Base-by-base conservation (phyloP, 2,888 invertebrate species). In the Isoperla grammatica region DNA sequence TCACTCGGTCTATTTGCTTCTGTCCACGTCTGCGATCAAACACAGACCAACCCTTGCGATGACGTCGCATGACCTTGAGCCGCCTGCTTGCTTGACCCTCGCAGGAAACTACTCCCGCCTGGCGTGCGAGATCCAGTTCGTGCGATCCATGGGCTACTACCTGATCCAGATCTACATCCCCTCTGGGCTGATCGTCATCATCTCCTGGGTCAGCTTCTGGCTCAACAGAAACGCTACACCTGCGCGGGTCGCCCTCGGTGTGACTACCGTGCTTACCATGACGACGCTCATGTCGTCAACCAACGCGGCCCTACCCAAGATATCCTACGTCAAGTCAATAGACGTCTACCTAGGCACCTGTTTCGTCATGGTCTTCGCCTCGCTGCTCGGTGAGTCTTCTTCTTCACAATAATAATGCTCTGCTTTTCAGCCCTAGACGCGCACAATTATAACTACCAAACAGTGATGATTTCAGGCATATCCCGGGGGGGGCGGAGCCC, bases 351-450 rank as follows among this genome's bases (percentile, higher is more conserved):
- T 95, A 79, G 95, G 95, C 72, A 95, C 95, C 72, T 95, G 95
- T 81, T 96, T 96, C 90, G 93, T 96, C 75, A 96, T 96, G 95
- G 96, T 96, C 74, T 96, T 96, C 82, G 95, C 95, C 71, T 95
- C 95, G 77, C 82, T 97, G 74, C 80, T 97, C 80, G 94, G 93
- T 92, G 84, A 87, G 81, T 76, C 46, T 35, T 11, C 20, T 20
- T 37, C 12, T 22, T n/a, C n/a, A n/a, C 19, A 48, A 48, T 19
- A 11, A 22, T 48, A 22, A 11, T 2, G n/a, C 15, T 4, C 37
- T 11, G 37, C 8, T 11, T 37, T 11, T 11, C 11, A 37, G 37
- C 8, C 8, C 37, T 37, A 37, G 15, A 43, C 15, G 19, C 19
- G 12, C 43, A 43, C 4, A n/a, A n/a, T n/a, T n/a, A n/a, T n/a